Base-by-base conservation (phyloP, 2,888 invertebrate species). In the Troides helena region DNA sequence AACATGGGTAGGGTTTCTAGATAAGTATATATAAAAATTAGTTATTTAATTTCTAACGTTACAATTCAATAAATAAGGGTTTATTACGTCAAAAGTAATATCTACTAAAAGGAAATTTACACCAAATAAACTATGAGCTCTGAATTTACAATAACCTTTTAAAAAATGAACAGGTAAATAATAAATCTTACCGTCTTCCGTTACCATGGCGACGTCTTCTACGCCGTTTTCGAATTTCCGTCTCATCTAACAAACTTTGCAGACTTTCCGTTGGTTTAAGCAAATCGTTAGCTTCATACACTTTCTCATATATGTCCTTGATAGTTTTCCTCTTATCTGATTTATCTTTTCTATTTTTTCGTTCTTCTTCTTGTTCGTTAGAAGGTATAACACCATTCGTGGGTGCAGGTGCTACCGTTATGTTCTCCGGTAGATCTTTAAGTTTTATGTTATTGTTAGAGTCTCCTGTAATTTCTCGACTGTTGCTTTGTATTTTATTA, bases 401-500 rank as follows among this genome's bases (percentile, higher is more conserved):
- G 0, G 92, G 92, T 70, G 92, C 88, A 21, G 92, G 92, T 62
- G 87, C 92, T 10, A 92, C 81, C 6, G 91, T 92, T 36, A 91
- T 78, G 72, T 92, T 92, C n/a, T 90, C 92, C 30, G 90, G 88
- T 23, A 89, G 65, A 61, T 86, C 88, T 80, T 92, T 93, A 17
- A 87, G 82, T 77, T 90, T 92, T 0, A 93, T 76, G 74, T 93
- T 85, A 43, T 82, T 90, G 61, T 90, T 92, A 25, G 85, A 84
- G 77, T 93, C 93, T 12, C 93, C 93, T 56, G 90, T 93, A 56
- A 93, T 93, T 80, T 93, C 93, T 73, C 93, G 80, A 72, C 92
- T 93, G 67, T 93, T 93, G 73, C 93, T 93, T 76, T 93, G 93
- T 62, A 93, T 93, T 80, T 93, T 93, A 71, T 93, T 92, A 8